Evolutionary conservation across 1,140 invertebrate species (phyloP).

Genomic region (Bombus pyrosoma): DNA sequence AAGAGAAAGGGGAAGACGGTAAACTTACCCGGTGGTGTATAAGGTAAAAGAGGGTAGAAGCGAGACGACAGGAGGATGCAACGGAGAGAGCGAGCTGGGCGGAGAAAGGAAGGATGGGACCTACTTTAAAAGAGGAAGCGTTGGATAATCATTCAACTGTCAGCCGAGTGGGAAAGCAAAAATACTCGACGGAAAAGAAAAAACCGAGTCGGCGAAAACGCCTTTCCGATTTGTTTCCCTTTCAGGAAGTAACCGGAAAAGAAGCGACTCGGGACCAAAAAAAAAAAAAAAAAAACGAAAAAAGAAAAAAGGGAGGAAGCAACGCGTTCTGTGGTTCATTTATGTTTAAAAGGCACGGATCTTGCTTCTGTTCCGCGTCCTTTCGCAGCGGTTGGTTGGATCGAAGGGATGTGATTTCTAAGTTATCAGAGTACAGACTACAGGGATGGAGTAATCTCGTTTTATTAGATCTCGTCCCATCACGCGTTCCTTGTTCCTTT

Average conservation of each 20-base stretch:
- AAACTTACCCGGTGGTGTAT: constrained; percentile 18
- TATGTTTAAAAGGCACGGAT: background rate
- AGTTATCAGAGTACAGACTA: background rate
- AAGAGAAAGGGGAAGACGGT: constrained; percentile 42
- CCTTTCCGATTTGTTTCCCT: constrained; percentile 58
- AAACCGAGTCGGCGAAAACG: constrained; percentile 21
- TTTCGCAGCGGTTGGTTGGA: background rate
- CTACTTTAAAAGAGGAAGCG: constrained; percentile 59
- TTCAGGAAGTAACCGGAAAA: constrained; percentile 36
- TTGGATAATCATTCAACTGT: constrained; percentile 67
- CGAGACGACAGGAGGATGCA: constrained; percentile 11
- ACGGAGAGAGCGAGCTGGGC: constrained; percentile 9
- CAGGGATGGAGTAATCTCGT: background rate
- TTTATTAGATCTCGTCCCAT: background rate
- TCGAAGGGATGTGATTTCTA: background rate
- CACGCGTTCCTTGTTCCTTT: background rate
- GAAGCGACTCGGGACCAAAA: background rate
- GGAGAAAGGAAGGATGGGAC: constrained; percentile 3
- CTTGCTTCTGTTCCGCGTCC: background rate
- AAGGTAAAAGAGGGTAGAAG: background rate
- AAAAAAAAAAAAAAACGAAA: too few relatives aligned
- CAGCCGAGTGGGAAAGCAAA: constrained; percentile 41
- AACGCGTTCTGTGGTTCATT: background rate
- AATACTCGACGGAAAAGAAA: constrained; percentile 29
- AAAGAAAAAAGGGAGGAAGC: too few relatives aligned